phyloP scores from a whole-genome alignment of 2,113 vertebrate species.

The Nibea albiflora region DNA sequence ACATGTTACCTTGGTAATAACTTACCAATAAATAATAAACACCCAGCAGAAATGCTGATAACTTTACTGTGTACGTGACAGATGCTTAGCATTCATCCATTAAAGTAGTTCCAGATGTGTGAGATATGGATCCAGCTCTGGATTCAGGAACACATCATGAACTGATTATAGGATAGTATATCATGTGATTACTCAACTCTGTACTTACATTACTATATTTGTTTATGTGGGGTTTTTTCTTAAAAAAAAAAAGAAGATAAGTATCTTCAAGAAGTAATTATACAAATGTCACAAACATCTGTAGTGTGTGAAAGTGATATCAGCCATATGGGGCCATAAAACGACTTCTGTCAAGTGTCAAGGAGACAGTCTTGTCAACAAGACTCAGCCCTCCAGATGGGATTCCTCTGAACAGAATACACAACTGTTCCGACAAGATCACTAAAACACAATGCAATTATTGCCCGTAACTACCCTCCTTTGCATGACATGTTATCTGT shows the following conservation, averaged over 20 bases:
- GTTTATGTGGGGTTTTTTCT: neutral
- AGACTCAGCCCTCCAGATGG: neutral
- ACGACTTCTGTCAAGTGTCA: neutral
- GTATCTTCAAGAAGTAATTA: neutral
- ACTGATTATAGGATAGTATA: neutral
- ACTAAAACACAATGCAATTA: neutral
- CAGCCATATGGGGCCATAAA: slow-evolving; percentile 11
- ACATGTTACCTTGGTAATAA: neutral
- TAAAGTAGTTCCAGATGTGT: slow-evolving; percentile 36
- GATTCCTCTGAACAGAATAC: slow-evolving; percentile 6
- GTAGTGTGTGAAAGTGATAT: neutral
- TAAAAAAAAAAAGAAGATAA: no score
- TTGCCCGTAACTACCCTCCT: neutral
- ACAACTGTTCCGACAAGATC: neutral
- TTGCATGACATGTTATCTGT: neutral
- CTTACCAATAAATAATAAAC: slow-evolving; percentile 14
- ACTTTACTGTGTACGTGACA: neutral
- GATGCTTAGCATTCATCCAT: slow-evolving; percentile 28
- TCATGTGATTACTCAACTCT: neutral
- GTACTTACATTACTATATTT: neutral
- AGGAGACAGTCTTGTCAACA: neutral
- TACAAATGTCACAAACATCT: slow-evolving; percentile 6
- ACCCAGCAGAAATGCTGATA: neutral
- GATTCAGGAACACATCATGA: neutral
- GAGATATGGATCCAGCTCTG: neutral